Evolutionary conservation across 2,797 vertebrate species (phyloP).

Genomic region (Sebastes flavidus): DNA sequence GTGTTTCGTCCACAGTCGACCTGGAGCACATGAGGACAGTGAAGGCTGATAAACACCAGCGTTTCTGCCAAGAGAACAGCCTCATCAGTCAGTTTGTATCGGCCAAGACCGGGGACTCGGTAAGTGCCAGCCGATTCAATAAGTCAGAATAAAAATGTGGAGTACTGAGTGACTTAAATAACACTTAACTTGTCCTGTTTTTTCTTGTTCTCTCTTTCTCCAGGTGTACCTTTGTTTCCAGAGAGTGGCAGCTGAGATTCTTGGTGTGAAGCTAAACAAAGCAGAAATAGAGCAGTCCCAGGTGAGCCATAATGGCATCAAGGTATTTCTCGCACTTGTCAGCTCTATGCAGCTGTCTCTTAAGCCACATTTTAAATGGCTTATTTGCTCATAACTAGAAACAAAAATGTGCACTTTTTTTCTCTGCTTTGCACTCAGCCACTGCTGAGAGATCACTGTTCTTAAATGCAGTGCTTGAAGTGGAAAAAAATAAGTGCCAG

Average conservation of each 20-base stretch:
- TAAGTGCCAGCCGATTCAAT: constrained; percentile 76
- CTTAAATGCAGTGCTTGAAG: too few relatives aligned
- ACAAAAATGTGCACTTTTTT: neutral
- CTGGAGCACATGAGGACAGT: constrained; percentile 98
- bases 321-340: neutral
- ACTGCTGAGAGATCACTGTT: neutral
- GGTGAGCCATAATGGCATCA: constrained; percentile 79
- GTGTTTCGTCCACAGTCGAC: constrained; percentile 88
- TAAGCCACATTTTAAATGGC: neutral
- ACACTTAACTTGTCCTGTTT: neutral
- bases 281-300: constrained; percentile 99
- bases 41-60: constrained; percentile 95
- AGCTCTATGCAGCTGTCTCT: neutral
- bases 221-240: constrained; percentile 99
- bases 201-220: constrained; percentile 9
- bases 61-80: constrained; percentile 95
- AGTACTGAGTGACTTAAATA: neutral
- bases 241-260: constrained; percentile 95
- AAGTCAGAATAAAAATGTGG: neutral
- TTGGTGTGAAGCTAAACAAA: constrained; percentile 98
- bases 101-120: constrained; percentile 97
- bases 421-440: neutral
- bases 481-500: too few relatives aligned
- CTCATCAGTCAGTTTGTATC: constrained; percentile 96
- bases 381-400: neutral